Conservation (phyloP, 2,113 vertebrate species). For the Paedocypris sp. region DNA sequence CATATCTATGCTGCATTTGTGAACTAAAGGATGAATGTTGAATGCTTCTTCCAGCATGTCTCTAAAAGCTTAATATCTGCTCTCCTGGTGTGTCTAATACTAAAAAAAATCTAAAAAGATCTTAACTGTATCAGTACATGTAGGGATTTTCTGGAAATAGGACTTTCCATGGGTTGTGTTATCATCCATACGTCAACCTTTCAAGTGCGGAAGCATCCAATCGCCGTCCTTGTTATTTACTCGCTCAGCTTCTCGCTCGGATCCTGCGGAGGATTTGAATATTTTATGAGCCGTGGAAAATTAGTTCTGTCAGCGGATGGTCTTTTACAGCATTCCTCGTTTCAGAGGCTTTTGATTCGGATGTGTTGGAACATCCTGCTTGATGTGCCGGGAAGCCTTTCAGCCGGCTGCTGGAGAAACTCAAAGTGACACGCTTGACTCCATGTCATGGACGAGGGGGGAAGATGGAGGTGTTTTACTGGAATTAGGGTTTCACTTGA, state of each 20-base stretch:
- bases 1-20: slow-evolving; percentile 22
- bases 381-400: slow-evolving; percentile 46
- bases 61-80: slow-evolving; percentile 26
- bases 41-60: slow-evolving; percentile 31
- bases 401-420: slow-evolving; percentile 37
- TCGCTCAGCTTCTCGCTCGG: slow-evolving; percentile 43
- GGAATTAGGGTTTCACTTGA: background rate
- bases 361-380: slow-evolving; percentile 50
- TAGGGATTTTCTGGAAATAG: slow-evolving; percentile 23
- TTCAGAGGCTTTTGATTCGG: slow-evolving; percentile 55
- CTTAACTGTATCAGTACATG: slow-evolving; percentile 21
- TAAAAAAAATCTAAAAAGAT: slow-evolving; percentile 33
- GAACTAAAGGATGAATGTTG: slow-evolving; percentile 27
- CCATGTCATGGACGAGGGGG: slow-evolving; percentile 31
- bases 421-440: slow-evolving; percentile 34
- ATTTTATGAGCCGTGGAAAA: slow-evolving; percentile 65
- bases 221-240: slow-evolving; percentile 52
- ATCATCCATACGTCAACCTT: slow-evolving; percentile 31
- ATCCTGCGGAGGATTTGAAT: slow-evolving; percentile 64
- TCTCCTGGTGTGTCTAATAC: slow-evolving; percentile 22
- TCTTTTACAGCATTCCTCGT: slow-evolving; percentile 42
- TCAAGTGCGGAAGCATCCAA: slow-evolving; percentile 49
- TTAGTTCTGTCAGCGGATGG: slow-evolving; percentile 59
- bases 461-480: background rate
- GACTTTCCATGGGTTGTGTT: slow-evolving; percentile 6